Evolutionary conservation across 2,113 vertebrate species (phyloP).

Genomic region (Podocnemis expansa): DNA sequence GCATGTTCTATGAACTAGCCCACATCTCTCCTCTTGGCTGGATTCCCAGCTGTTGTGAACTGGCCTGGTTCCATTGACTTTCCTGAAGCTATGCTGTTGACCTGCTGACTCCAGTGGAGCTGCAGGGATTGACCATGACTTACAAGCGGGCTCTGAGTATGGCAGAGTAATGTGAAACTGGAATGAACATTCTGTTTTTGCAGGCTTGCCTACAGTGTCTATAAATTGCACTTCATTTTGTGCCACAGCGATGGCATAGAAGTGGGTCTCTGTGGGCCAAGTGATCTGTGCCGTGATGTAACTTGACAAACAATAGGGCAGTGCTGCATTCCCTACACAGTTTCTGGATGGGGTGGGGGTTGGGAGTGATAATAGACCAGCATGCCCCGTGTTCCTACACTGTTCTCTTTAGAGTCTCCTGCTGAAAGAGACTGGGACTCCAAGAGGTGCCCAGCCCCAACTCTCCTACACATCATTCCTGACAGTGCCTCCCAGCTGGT

Average conservation of each 20-base stretch:
- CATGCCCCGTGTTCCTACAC: not conserved
- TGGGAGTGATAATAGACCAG: no score
- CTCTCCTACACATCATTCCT: not conserved
- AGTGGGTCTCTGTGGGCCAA: accelerated
- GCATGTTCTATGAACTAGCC: not conserved
- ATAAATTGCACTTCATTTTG: not conserved
- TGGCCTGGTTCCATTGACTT: not conserved
- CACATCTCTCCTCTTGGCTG: accelerated
- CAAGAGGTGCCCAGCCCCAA: not conserved
- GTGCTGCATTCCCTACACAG: not conserved
- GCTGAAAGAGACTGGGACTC: not conserved
- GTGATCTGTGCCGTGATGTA: accelerated
- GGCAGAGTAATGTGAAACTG: not conserved
- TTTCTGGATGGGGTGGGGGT: accelerated
- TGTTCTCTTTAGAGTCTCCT: not conserved
- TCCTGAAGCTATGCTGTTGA: not conserved
- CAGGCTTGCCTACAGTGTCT: not conserved
- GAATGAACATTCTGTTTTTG: accelerated
- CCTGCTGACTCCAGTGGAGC: not conserved
- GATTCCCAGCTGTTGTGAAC: accelerated
- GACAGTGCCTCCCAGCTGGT: no score
- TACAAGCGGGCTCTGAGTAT: no score
- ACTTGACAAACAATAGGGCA: not conserved
- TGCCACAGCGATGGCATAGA: accelerated
- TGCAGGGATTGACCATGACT: no score